Base-by-base conservation (phyloP, 2,113 vertebrate genomes). In the Podarcis raffonei region DNA sequence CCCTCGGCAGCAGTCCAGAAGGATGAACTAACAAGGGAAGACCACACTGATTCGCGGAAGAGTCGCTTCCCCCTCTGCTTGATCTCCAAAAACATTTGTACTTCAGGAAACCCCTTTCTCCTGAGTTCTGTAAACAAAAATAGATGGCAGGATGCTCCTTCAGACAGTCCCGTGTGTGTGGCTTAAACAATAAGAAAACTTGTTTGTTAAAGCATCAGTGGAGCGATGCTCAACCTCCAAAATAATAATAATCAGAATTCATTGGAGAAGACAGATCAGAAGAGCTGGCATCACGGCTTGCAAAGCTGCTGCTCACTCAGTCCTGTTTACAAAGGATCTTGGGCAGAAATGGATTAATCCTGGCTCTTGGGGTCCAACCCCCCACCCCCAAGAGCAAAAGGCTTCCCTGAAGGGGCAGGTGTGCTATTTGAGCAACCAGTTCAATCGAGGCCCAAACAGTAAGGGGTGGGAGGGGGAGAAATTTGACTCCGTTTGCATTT, bases 341-440 rank as follows among this genome's bases (percentile, higher is more conserved):
- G 89, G 89, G 69, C 87, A 91, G 76, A 81, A 53, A 79, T 83
- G 89, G 94, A 92, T 89, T 91, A 86, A 89, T 93, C 88, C 48
- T 74, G 0, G 62, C 92, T 94, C 91, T 3, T 90, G 89, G 92
- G 92, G 94, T 93, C 93, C 87, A 53, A 53, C 48, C 48, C 91
- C 37, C 0, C 87, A 92, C 90, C 59, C 16, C 15, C 12, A 4
- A 59, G 4, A 59, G 16, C 92, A 22, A 30, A 72, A 74, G 90
- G 94, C 87, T 74, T 95, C 91, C 89, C 92, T 92, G 87, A 89
- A 91, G 94, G 94, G 95, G 94, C 91, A 94, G 94, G 93, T 84
- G 89, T 84, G 85, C 87, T 90, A 85, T 91, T 91, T 68, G 74
- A 53, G 30, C 90, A 83, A 90, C 86, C 89, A 85, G 93, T 20